Conservation (phyloP, 1,140 invertebrate species). For the Diabrotica undecimpunctata region DNA sequence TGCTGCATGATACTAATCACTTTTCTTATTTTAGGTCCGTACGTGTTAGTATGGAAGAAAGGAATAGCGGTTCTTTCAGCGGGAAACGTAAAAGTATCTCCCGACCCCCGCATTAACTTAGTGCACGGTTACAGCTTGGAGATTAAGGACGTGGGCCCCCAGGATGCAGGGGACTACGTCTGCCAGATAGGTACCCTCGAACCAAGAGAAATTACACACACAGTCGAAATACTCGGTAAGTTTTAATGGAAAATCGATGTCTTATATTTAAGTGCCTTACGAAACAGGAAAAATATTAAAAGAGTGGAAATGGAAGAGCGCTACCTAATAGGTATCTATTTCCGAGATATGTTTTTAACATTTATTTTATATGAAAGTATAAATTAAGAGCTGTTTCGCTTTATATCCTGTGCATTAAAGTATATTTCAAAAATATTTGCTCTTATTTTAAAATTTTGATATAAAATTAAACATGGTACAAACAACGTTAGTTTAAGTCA, state of each 20-base stretch:
- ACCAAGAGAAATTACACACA: constrained; percentile 57
- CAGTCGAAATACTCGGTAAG: constrained; percentile 58
- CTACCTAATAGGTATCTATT: no score
- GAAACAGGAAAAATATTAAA: constrained; percentile 9
- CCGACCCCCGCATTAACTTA: constrained; percentile 54
- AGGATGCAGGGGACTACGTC: constrained; percentile 59
- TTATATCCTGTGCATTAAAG: no score
- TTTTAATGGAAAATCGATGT: constrained; percentile 17
- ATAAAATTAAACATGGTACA: no score
- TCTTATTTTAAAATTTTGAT: no score
- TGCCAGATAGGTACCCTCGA: constrained; percentile 58
- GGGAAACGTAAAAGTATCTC: constrained; percentile 56
- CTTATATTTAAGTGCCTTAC: constrained; percentile 11
- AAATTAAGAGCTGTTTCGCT: no score
- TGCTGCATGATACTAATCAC: no score
- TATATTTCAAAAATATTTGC: no score
- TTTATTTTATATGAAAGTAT: no score
- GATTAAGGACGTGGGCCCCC: constrained; percentile 53
- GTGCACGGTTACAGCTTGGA: constrained; percentile 55
- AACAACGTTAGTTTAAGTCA: no score
- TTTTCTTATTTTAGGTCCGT: constrained; percentile 45
- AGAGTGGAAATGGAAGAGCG: background rate
- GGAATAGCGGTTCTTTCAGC: constrained; percentile 58
- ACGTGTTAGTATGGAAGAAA: constrained; percentile 57
- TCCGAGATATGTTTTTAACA: no score